Percentiles rank a stretch among this genome's conserved stretches.
These are phyloP conservation scores for Pyralis farinalis DNA, from an alignment of 2,888 invertebrate species.

Conservation along the genomic window DNA sequence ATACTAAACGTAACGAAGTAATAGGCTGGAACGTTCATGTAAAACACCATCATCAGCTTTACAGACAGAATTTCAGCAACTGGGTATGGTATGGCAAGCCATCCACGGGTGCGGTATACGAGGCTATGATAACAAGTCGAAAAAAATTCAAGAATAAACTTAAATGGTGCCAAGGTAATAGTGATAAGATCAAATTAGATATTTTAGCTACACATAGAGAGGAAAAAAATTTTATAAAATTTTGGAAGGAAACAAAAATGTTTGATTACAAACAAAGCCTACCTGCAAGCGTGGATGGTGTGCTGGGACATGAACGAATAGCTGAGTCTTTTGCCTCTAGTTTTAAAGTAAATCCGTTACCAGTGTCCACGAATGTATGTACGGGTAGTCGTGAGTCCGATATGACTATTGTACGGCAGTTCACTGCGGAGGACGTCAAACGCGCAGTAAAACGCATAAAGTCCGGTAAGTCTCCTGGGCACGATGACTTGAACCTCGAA, in stretches of 20 bases:
- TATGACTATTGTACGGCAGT: neutral
- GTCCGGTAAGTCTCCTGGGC: constrained; percentile 5
- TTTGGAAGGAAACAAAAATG: constrained; percentile 3
- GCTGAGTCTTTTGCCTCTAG: neutral
- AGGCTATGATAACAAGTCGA: neutral
- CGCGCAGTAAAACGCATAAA: neutral
- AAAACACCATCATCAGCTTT: neutral
- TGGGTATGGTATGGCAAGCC: constrained; percentile 1
- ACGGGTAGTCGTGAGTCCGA: neutral
- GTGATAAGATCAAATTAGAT: constrained; percentile 1
- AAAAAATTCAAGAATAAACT: neutral
- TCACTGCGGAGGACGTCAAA: neutral
- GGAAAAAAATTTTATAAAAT: constrained; percentile 1
- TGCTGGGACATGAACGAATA: neutral
- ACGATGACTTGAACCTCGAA: neutral
- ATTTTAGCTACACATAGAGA: neutral
- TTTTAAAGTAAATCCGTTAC: neutral
- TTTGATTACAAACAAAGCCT: neutral
- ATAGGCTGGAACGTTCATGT: neutral
- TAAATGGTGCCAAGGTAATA: constrained; percentile 2
- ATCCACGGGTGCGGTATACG: neutral
- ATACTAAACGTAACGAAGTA: neutral
- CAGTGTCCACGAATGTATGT: neutral
- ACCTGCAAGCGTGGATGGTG: neutral
- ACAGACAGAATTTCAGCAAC: neutral